Evolutionary conservation across 2,113 vertebrate species (phyloP), one percentile per base, ranked within the genome.

Genomic region (Uria lomvia): DNA sequence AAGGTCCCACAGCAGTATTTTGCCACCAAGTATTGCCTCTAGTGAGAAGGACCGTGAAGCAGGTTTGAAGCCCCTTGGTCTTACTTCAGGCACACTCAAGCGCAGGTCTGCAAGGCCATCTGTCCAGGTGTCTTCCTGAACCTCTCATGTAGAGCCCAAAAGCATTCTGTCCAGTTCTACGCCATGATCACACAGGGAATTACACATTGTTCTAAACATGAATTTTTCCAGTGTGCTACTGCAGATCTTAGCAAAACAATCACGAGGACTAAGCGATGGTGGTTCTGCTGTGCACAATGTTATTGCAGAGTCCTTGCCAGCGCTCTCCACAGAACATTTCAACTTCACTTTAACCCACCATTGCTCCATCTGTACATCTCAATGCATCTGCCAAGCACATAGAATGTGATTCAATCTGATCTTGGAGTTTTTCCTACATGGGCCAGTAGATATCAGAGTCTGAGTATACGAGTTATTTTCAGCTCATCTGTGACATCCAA

Each of bases 391-490:
- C 45, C 81, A 90, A 63, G 81, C 67, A 82, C 21, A 60, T 23
- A 70, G 9, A 50, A 90, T 15, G 59, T 32, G 74, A 87, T 92
- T 89, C 56, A 30, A 20, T 78, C 24, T 73, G 42, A 79, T 86
- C 53, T 40, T 2, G 2, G 77, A 87, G 67, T 56, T 90, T 86
- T 87, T 86, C 58, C 65, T 75, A n/a, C 74, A 47, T 38, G 32
- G 94, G n/a, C 89, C 92, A 91, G 74, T 20, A 94, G 59, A 43
- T 82, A 96, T 11, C 56, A 42, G 55, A 62, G n/a, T 81, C 85
- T 88, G 47, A 92, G 52, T 73, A 91, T 24, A 82, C 4, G 19
- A 90, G 80, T 84, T 96, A 96, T 95, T 97, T 97, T 94, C 95
- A 95, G 94, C 90, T 83, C 0, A 8, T 94, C 95, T 94, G 82